phyloP scores from a whole-genome alignment of 2,888 invertebrate genomes.

The Apamea epomidion region DNA sequence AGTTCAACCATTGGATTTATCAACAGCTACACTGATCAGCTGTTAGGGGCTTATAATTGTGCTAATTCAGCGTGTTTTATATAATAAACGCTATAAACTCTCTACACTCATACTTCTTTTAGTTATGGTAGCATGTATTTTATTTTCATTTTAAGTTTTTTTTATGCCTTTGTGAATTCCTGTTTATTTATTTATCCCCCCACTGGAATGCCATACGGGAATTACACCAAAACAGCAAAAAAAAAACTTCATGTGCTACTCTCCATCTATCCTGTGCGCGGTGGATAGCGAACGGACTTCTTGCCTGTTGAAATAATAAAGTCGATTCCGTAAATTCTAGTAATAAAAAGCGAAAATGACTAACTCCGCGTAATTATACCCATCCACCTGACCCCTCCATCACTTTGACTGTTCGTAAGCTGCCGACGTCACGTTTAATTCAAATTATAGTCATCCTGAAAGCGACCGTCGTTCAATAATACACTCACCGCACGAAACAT shows the following conservation, averaged over 20 bases:
- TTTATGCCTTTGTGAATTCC: not conserved
- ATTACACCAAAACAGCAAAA: too few species aligned
- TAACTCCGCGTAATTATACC: slow-evolving; percentile 34
- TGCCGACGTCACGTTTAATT: slow-evolving; percentile 78
- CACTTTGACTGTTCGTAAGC: slow-evolving; percentile 45
- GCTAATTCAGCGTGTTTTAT: not conserved
- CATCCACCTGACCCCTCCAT: slow-evolving; percentile 41
- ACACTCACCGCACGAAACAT: slow-evolving; percentile 80
- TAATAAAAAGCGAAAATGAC: slow-evolving; percentile 34
- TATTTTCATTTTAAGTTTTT: not conserved
- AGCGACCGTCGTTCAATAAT: slow-evolving; percentile 78
- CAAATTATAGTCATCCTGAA: slow-evolving; percentile 80
- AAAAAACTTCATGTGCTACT: too few species aligned
- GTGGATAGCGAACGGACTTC: too few species aligned
- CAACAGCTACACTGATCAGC: not conserved
- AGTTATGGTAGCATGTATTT: not conserved
- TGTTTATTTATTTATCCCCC: too few species aligned
- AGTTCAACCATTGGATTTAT: not conserved
- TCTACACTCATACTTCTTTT: not conserved
- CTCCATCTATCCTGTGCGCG: too few species aligned
- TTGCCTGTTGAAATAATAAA: not conserved
- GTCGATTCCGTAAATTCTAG: slow-evolving; percentile 2
- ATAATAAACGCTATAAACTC: not conserved
- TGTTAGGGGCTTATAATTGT: not conserved
- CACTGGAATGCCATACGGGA: too few species aligned